A percentile compares a stretch with the other conserved stretches of the same genome.
Conservation (phyloP, 2,797 vertebrate genomes). For the Betta splendens region DNA sequence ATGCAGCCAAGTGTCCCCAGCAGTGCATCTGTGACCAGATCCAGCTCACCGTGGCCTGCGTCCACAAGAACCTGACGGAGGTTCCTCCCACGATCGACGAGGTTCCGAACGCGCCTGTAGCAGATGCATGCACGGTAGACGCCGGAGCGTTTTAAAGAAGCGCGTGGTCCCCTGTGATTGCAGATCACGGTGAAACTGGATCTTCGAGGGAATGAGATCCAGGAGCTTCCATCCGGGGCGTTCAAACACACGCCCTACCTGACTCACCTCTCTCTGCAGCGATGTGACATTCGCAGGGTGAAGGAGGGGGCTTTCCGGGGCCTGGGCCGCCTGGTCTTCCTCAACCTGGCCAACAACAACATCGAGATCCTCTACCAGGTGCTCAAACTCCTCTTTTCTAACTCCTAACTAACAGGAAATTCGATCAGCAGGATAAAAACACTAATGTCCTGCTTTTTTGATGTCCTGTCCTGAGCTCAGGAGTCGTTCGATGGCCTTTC, state of each 20-base stretch:
- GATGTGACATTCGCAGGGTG: constrained; percentile 85
- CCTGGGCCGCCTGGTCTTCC: constrained; percentile 88
- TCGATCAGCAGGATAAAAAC: background rate
- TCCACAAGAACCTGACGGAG: constrained; percentile 84
- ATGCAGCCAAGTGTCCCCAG: constrained; percentile 80
- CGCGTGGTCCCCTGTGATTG: background rate
- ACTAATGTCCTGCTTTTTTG: background rate
- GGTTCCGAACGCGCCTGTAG: constrained; percentile 69
- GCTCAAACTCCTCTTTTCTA: background rate
- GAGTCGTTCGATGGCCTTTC: constrained; percentile 92
- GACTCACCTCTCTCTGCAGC: constrained; percentile 88
- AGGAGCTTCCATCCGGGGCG: constrained; percentile 76
- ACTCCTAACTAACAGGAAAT: too few species aligned
- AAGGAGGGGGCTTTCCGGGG: constrained; percentile 91
- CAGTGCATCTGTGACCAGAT: constrained; percentile 90
- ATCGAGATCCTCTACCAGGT: constrained; percentile 89
- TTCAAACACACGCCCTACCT: constrained; percentile 88
- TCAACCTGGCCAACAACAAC: constrained; percentile 89
- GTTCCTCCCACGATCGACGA: constrained; percentile 85
- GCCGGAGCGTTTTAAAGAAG: background rate
- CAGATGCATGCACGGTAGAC: background rate
- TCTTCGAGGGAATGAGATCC: constrained; percentile 85
- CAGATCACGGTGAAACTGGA: constrained; percentile 91
- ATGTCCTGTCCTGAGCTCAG: constrained; percentile 51
- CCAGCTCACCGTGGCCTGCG: constrained; percentile 83